Percentiles rank a stretch among this genome's conserved stretches.
Conservation (phyloP, 2,888 invertebrate genomes). For the Cantharis flavilabris region DNA sequence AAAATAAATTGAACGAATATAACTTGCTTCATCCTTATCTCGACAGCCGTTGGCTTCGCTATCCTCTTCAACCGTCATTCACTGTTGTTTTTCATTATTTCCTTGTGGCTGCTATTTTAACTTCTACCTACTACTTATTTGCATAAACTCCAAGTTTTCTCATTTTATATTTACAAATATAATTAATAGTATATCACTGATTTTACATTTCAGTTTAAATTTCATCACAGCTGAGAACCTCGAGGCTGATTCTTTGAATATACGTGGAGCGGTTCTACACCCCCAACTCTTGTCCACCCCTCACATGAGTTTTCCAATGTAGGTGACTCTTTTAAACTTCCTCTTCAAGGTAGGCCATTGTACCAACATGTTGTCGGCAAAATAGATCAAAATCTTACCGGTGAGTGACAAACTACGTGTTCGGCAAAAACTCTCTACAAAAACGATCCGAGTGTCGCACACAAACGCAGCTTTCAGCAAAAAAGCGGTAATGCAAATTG, state of each 20-base stretch:
- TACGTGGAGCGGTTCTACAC: too few relatives aligned
- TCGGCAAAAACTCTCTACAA: constrained; percentile 94
- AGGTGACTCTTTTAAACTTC: constrained; percentile 70
- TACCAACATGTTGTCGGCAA: constrained; percentile 87
- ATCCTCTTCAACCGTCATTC: too few relatives aligned
- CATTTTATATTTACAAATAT: too few relatives aligned
- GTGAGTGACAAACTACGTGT: constrained; percentile 87
- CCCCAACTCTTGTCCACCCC: not conserved
- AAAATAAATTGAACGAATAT: too few relatives aligned
- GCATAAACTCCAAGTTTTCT: too few relatives aligned
- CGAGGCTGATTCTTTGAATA: not conserved
- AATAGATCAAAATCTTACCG: constrained; percentile 81
- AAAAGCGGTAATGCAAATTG: constrained; percentile 81
- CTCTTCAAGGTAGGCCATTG: constrained; percentile 86
- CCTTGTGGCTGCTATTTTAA: too few relatives aligned
- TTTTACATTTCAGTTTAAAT: too few relatives aligned
- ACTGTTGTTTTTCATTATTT: too few relatives aligned
- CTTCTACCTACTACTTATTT: too few relatives aligned
- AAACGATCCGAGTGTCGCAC: constrained; percentile 75
- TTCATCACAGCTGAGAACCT: not conserved
- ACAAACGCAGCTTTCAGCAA: constrained; percentile 71
- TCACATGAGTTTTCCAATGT: constrained; percentile 75
- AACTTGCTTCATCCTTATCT: too few relatives aligned
- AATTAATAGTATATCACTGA: too few relatives aligned
- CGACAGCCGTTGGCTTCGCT: too few relatives aligned